Percentiles rank a stretch among this genome's conserved stretches.
These are phyloP conservation scores for Poecilia wingei DNA, from an alignment of 2,797 vertebrate species.

Conservation along the genomic window DNA sequence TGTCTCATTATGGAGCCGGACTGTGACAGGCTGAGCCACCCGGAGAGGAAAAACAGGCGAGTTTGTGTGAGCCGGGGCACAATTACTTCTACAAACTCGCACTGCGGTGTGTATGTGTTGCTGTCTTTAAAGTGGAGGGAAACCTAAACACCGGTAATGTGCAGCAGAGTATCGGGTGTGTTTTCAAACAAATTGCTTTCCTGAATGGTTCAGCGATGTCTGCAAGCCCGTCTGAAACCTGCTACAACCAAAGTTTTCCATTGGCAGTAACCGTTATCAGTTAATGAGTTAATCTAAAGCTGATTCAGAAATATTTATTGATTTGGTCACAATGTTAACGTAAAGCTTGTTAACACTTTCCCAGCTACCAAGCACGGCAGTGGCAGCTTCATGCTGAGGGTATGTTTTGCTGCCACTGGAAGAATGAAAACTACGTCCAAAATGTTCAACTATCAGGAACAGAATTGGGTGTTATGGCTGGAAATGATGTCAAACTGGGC, in stretches of 20 bases:
- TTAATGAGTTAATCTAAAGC: no score
- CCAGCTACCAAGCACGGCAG: background rate
- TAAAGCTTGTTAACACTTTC: background rate
- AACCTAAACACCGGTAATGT: slow-evolving; percentile 42
- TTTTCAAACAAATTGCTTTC: slow-evolving; percentile 14
- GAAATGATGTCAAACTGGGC: background rate
- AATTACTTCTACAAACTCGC: slow-evolving; percentile 68
- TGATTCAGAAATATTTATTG: background rate
- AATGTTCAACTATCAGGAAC: background rate
- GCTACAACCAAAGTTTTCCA: background rate
- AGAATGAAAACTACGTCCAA: background rate
- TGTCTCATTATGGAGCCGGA: slow-evolving; percentile 79
- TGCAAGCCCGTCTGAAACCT: background rate
- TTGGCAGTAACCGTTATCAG: background rate
- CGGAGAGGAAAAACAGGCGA: slow-evolving; percentile 59
- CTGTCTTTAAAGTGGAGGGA: slow-evolving; percentile 42
- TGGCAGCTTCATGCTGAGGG: background rate
- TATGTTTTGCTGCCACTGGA: background rate
- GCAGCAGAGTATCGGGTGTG: slow-evolving; percentile 12
- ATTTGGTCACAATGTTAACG: background rate
- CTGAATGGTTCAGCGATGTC: slow-evolving; percentile 2
- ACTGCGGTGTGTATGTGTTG: slow-evolving; percentile 33
- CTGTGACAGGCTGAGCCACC: slow-evolving; percentile 73
- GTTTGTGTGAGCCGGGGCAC: slow-evolving; percentile 66
- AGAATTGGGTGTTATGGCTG: background rate